Percentiles rank a stretch among this genome's conserved stretches.
phyloP scores from a whole-genome alignment of 2,113 vertebrate species.

The Hippocampus comes region DNA sequence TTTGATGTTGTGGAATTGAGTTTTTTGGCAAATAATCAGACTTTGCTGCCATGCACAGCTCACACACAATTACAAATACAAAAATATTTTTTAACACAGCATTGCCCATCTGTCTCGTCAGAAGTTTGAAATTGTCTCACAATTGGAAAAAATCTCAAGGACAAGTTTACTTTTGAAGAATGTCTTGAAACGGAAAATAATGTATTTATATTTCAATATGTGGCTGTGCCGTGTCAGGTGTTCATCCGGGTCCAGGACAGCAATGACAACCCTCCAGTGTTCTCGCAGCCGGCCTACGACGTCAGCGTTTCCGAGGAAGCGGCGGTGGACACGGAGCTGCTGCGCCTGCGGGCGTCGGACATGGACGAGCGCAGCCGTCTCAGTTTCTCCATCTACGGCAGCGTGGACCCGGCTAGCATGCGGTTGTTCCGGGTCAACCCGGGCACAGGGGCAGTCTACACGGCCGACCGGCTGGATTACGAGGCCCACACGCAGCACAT shows the following conservation, averaged over 20 bases:
- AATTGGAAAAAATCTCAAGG: neutral
- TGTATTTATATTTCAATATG: neutral
- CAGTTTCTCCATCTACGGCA: constrained; percentile 90
- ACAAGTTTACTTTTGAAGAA: neutral
- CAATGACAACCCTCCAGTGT: constrained; percentile 95
- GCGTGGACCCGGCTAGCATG: constrained; percentile 85
- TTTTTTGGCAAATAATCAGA: neutral
- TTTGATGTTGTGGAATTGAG: too few relatives aligned
- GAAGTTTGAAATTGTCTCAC: too few relatives aligned
- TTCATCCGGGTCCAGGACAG: constrained; percentile 88
- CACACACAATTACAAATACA: neutral
- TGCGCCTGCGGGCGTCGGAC: constrained; percentile 85
- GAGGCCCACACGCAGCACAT: constrained; percentile 90
- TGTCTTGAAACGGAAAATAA: neutral
- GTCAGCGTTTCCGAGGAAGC: constrained; percentile 87
- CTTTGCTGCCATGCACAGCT: neutral
- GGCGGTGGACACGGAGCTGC: constrained; percentile 83
- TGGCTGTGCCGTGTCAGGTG: constrained; percentile 70
- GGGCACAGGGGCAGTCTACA: constrained; percentile 83
- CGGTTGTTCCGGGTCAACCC: constrained; percentile 90
- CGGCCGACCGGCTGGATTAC: constrained; percentile 84
- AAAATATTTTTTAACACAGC: neutral
- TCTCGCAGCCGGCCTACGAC: constrained; percentile 85
- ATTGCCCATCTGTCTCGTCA: neutral
- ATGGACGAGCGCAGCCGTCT: constrained; percentile 85